Conservation (phyloP, 2,113 vertebrate genomes). For the Laterallus jamaicensis region DNA sequence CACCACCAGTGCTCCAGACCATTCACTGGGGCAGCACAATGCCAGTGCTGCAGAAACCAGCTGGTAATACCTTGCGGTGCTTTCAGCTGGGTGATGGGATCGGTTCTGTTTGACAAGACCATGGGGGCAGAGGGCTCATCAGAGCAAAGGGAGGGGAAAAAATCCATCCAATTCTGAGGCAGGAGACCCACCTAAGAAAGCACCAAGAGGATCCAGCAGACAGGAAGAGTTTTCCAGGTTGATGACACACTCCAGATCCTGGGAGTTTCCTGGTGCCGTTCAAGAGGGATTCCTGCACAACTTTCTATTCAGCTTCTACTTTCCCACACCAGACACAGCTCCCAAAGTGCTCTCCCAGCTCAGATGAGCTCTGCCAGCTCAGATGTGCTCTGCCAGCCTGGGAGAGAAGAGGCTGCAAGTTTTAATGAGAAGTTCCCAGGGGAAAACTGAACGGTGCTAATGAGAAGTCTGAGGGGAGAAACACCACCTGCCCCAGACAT, state of each 20-base stretch:
- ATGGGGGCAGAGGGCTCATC: fast-evolving
- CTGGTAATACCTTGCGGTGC: background rate
- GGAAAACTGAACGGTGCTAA: conserved; percentile 7
- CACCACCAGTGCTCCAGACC: background rate
- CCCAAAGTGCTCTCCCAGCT: too few relatives aligned
- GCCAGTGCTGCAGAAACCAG: background rate
- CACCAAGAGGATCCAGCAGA: background rate
- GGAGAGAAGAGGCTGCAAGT: background rate
- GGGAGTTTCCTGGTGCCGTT: background rate
- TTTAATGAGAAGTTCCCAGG: conserved; percentile 9
- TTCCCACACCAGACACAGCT: background rate
- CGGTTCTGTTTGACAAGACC: background rate
- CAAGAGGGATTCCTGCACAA: background rate
- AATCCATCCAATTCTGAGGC: background rate
- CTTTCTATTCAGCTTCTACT: background rate
- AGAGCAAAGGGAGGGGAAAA: background rate
- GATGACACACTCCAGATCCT: background rate
- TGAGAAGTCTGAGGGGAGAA: background rate
- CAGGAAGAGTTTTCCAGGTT: background rate
- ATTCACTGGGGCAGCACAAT: background rate
- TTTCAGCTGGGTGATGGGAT: background rate
- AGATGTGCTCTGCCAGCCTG: background rate
- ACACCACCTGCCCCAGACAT: background rate
- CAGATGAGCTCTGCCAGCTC: background rate
- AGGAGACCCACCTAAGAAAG: background rate